Evolutionary conservation across 2,113 vertebrate genomes (phyloP), one percentile per base, ranked within the genome.

Genomic region (Ameiurus melas): DNA sequence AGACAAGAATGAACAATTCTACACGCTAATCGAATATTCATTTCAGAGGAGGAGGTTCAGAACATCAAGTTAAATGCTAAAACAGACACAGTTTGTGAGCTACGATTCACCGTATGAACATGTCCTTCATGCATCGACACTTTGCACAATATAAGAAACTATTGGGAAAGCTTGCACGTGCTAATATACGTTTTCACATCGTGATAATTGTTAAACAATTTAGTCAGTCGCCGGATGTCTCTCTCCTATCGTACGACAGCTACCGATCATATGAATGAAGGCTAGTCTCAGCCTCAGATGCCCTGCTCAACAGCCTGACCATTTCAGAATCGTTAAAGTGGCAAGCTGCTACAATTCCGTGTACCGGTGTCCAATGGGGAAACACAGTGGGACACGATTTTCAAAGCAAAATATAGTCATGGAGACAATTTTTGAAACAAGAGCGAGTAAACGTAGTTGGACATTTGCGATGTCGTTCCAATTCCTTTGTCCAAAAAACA

Each of bases 51-150:
- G 55, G 58, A 57, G 39, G 51, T 71, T 58, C 73, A 82, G 55
- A 85, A 85, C 83, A 64, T 20, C 36, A 17, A 88, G 57, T 19
- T 58, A 82, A 25, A 82, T 39, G 47, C 43, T 57, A 57, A 14
- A 43, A 58, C 19, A 19, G 57, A 58, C 25, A 71, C 58, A 51
- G 27, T 79, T 62, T 68, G 81, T 77, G 30, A 57, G 58, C 57
- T 79, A 82, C 16, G 70, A 36, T 57, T 87, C 66, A 88, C 19
- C 10, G 25, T 70, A 66, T 60, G 39, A 85, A 81, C 55, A 81
- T 33, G 57, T 16, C 70, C 43, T 16, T n/a, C 82, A 60, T 39
- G 22, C 25, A 70, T 88, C 80, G 53, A 71, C 66, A 53, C 73
- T 77, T 64, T 73, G 9, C 19, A 14, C 6, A 6, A 36, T 57